Base-by-base conservation (phyloP, 92 coral and sea anemone species). In the Hydrozoanthus gracilis region DNA sequence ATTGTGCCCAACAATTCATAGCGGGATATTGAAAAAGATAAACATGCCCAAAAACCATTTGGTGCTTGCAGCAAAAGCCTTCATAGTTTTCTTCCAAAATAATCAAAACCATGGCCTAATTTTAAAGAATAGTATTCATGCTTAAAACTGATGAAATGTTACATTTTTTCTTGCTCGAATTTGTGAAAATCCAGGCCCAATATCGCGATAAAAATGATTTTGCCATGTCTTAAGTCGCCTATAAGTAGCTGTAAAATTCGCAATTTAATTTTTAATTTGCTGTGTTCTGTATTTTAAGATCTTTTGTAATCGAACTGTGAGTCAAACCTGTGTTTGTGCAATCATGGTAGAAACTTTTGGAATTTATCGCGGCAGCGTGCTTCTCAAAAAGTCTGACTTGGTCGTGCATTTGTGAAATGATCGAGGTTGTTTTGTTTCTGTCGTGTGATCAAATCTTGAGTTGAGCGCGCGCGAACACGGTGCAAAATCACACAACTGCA, bases 191-290 rank as follows among this genome's bases (percentile, higher is more conserved):
- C 39, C 39, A 27, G 9, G 71, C 7, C 70, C 8, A 9, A 78
- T 35, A 78, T 78, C 50, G 13, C 10, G 35, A 51, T 35, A 27
- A 46, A 72, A 17, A 68, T 27, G 9, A 45, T 9, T 16, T 78
- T 78, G 15, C 71, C n/a, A 56, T n/a, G 74, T 35, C n/a, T 5
- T 46, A 67, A 48, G 85, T 80, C 39, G 85, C 56, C 62, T 48
- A 9, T 65, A 80, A 66, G 56, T 46, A 80, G 60, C 69, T 80
- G 61, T 16, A 80, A 80, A 80, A 56, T 58, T 65, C 69, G 39
- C 46, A 67, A 16, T 80, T 65, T 66, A 80, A 80, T 80, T 66
- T 80, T 80, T 80, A 80, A 80, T 80, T 65, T 80, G 85, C 74
- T 64, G 60, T 65, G 27, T 15, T 74, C 61, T 50, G 16, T 56